Evolutionary conservation across 1,140 invertebrate genomes (phyloP).

Genomic region (Eciton burchellii): DNA sequence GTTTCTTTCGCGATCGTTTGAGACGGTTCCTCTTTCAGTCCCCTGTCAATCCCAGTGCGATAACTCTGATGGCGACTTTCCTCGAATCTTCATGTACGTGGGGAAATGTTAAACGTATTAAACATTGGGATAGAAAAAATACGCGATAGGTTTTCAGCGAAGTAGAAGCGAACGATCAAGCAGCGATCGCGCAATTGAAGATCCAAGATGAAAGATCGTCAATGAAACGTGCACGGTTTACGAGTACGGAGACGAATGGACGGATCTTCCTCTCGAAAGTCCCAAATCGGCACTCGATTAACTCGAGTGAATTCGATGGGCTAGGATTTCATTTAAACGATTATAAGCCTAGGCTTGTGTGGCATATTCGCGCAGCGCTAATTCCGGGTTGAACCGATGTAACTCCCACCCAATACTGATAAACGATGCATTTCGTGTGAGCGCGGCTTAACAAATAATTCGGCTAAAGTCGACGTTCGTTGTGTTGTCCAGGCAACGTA

Average conservation of each 20-base stretch:
- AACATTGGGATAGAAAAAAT: background rate
- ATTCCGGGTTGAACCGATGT: constrained; percentile 48
- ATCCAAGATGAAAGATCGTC: background rate
- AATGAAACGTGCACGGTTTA: background rate
- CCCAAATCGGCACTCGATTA: constrained; percentile 3
- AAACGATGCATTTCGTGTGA: constrained; percentile 47
- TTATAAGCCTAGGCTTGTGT: constrained; percentile 25
- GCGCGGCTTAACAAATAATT: constrained; percentile 71
- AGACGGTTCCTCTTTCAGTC: background rate
- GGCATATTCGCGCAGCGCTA: constrained; percentile 35
- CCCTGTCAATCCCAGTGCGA: background rate
- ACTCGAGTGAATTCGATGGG: constrained; percentile 36
- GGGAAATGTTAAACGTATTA: background rate
- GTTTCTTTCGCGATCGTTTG: background rate
- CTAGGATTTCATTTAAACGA: constrained; percentile 41
- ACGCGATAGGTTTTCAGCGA: background rate
- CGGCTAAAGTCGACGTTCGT: constrained; percentile 66
- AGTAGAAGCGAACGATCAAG: background rate
- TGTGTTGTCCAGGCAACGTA: constrained; percentile 72
- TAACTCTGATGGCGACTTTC: background rate
- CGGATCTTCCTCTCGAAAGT: background rate
- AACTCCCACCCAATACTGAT: constrained; percentile 46
- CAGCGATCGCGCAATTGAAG: background rate
- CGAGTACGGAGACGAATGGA: background rate
- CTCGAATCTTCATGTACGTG: background rate